These are phyloP conservation scores for Brienomyrus brachyistius DNA, from an alignment of 2,113 vertebrate genomes.

Conservation along the genomic window DNA sequence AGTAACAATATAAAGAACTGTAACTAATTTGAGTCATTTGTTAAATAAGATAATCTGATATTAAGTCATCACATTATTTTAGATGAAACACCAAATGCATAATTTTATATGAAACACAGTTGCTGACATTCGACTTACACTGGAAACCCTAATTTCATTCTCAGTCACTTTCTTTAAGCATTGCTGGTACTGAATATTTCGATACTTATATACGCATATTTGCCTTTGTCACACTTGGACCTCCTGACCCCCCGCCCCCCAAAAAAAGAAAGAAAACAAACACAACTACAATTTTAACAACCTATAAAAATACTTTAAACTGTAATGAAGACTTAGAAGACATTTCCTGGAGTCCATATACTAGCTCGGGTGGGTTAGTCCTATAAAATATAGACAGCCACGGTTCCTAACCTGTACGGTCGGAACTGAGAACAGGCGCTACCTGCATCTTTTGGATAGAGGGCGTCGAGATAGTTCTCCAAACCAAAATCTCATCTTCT, in stretches of 20 bases:
- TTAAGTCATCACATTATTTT: background rate
- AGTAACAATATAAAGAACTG: conserved; percentile 26
- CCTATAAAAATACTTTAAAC: background rate
- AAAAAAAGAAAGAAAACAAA: background rate
- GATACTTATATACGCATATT: background rate
- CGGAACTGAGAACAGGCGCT: background rate
- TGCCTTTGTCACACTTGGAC: background rate
- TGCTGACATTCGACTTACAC: background rate
- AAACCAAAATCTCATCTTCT: conserved; percentile 34
- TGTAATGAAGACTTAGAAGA: background rate
- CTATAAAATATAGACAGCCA: background rate
- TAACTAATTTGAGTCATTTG: conserved; percentile 12
- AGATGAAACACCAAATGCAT: background rate
- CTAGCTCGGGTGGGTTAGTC: background rate
- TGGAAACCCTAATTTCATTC: background rate
- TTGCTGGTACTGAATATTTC: conserved; percentile 2
- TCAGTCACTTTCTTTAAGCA: background rate
- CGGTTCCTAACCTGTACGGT: background rate
- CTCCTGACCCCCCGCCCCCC: background rate
- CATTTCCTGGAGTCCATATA: conserved; percentile 11
- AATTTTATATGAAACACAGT: background rate
- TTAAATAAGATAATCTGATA: conserved; percentile 16
- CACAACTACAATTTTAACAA: conserved; percentile 8
- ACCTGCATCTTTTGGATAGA: background rate
- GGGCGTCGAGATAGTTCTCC: conserved; percentile 14